Percentiles rank a stretch among this genome's conserved stretches.
These are phyloP conservation scores for Standfussiana lucernea DNA, from an alignment of 2,888 invertebrate genomes.

Conservation along the genomic window DNA sequence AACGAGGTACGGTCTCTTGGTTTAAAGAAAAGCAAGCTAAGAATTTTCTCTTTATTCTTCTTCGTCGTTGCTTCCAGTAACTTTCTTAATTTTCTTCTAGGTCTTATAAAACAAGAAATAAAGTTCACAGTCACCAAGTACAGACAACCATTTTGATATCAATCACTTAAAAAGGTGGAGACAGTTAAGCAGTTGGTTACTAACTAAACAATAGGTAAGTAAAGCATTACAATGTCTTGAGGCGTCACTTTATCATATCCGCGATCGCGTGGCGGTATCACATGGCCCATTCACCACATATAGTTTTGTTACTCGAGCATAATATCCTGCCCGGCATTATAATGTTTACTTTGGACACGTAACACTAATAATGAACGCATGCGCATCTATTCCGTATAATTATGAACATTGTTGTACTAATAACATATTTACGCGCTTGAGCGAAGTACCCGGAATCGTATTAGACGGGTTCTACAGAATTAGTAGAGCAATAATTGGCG, in stretches of 20 bases:
- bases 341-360: constrained; percentile 87
- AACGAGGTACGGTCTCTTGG: background rate
- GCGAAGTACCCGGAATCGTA: constrained; percentile 48
- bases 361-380: constrained; percentile 76
- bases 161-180: background rate
- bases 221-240: constrained; percentile 65
- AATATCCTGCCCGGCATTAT: constrained; percentile 86
- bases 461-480: constrained; percentile 39
- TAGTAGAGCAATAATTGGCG: constrained; percentile 6
- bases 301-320: constrained; percentile 88
- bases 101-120: background rate
- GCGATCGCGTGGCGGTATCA: constrained; percentile 73
- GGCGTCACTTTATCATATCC: constrained; percentile 69
- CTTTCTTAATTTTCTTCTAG: background rate
- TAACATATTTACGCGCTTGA: constrained; percentile 57
- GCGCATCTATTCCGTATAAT: constrained; percentile 67
- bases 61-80: background rate
- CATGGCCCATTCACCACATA: constrained; percentile 81
- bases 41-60: background rate
- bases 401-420: constrained; percentile 57
- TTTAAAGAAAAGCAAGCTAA: too few species aligned
- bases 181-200: constrained; percentile 37
- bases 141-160: background rate
- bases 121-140: background rate
- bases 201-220: constrained; percentile 68